These are phyloP conservation scores for Ceriagrion tenellum DNA, from an alignment of 2,888 invertebrate species.

Conservation along the genomic window DNA sequence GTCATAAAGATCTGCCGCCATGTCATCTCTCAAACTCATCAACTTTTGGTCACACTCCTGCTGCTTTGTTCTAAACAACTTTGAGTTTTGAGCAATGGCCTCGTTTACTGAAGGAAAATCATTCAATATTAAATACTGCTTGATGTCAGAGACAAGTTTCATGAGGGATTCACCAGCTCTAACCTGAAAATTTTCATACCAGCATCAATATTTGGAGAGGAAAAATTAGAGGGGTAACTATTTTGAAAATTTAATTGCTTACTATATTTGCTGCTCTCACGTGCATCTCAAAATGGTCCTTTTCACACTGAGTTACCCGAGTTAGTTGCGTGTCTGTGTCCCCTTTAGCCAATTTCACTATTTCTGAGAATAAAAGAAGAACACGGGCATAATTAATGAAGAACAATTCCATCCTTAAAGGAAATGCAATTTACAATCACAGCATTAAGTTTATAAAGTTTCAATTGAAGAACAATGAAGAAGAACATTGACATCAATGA, in stretches of 20 bases:
- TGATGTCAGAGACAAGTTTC: conserved; percentile 98
- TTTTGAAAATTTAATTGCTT: conserved; percentile 72
- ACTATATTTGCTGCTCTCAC: conserved; percentile 96
- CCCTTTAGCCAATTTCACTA: conserved; percentile 91
- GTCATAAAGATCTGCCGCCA: conserved; percentile 95
- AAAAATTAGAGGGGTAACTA: background rate
- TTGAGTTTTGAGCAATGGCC: conserved; percentile 95
- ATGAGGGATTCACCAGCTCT: conserved; percentile 97
- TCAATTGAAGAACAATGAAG: no score
- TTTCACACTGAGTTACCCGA: conserved; percentile 94
- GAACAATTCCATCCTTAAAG: no score
- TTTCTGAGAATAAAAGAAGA: conserved; percentile 83
- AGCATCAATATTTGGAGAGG: conserved; percentile 15
- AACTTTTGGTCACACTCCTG: conserved; percentile 96
- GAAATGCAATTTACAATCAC: no score
- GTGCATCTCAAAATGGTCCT: conserved; percentile 98
- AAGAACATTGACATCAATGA: no score
- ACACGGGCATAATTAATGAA: no score
- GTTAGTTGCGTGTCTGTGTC: conserved; percentile 95
- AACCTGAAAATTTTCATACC: conserved; percentile 80
- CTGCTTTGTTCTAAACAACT: conserved; percentile 93
- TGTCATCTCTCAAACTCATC: conserved; percentile 94
- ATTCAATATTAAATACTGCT: conserved; percentile 97
- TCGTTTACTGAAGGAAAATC: conserved; percentile 99
- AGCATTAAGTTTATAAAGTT: no score